Conservation (phyloP, 2,888 invertebrate genomes). For the Thereva nobilitata region DNA sequence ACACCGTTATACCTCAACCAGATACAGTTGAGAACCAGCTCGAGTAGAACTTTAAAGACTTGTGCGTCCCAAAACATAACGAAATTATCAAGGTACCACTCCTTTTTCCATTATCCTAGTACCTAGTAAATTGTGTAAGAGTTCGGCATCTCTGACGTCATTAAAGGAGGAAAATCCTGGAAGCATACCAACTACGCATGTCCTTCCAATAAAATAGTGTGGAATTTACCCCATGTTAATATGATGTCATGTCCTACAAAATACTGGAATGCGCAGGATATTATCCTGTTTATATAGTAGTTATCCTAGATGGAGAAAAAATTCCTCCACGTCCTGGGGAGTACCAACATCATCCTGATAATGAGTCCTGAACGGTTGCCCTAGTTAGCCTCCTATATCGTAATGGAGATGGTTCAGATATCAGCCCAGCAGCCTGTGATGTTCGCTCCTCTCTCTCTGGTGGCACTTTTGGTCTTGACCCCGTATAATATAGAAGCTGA, state of each 20-base stretch:
- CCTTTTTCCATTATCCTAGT: conserved; percentile 21
- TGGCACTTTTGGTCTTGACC: conserved; percentile 31
- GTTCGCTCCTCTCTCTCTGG: not conserved
- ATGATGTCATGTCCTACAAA: conserved; percentile 17
- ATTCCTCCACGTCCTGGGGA: conserved; percentile 8
- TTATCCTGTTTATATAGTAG: too few species aligned
- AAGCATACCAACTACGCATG: conserved; percentile 5
- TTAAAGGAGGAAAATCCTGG: conserved; percentile 10
- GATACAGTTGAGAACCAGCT: conserved; percentile 4
- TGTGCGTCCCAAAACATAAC: conserved; percentile 4
- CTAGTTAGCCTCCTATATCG: conserved; percentile 24
- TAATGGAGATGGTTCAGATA: conserved; percentile 30
- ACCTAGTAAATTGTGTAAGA: conserved; percentile 15
- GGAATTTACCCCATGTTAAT: not conserved
- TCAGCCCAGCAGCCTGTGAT: conserved; percentile 25
- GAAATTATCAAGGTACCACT: conserved; percentile 33
- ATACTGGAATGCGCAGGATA: too few species aligned
- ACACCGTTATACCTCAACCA: conserved; percentile 1
- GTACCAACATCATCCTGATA: conserved; percentile 24
- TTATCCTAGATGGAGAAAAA: not conserved
- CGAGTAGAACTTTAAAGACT: conserved; percentile 10
- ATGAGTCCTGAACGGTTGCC: conserved; percentile 19
- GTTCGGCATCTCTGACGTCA: conserved; percentile 24
- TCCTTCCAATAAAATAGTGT: conserved; percentile 6
- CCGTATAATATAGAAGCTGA: not conserved